phyloP scores from a whole-genome alignment of 2,888 invertebrate species.

The Autographa gamma region DNA sequence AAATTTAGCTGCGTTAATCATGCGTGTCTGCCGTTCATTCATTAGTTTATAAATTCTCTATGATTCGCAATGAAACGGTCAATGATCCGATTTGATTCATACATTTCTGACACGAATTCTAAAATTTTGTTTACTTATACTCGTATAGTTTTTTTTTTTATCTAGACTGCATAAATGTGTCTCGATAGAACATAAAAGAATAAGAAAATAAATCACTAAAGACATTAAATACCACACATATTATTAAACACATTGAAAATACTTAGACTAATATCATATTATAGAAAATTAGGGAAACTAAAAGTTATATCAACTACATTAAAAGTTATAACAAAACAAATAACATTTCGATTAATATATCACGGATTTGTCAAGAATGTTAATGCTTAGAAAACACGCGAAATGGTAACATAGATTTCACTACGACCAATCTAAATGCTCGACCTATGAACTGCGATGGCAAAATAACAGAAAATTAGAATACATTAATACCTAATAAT shows the following conservation, averaged over 20 bases:
- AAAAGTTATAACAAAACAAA: too few relatives aligned
- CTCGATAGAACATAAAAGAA: too few relatives aligned
- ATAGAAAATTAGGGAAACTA: too few relatives aligned
- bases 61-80: slow-evolving; percentile 21
- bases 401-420: slow-evolving; percentile 39
- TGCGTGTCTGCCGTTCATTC: slow-evolving; percentile 44
- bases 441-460: slow-evolving; percentile 46
- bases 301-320: too few relatives aligned
- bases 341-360: slow-evolving; percentile 36
- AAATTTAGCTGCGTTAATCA: slow-evolving; percentile 46
- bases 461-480: slow-evolving; percentile 56
- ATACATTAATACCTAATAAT: slow-evolving; percentile 52
- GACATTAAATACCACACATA: too few relatives aligned
- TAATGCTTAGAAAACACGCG: slow-evolving; percentile 42
- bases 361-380: slow-evolving; percentile 30
- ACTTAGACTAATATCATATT: too few relatives aligned
- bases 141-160: too few relatives aligned
- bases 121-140: too few relatives aligned
- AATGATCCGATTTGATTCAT: slow-evolving; percentile 35
- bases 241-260: too few relatives aligned
- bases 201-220: too few relatives aligned
- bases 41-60: slow-evolving; percentile 27
- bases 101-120: slow-evolving; percentile 8
- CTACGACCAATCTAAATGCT: slow-evolving; percentile 42
- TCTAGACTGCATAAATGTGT: too few relatives aligned